Base-by-base conservation (phyloP, 2,113 vertebrate species). In the Actenoides hombroni region DNA sequence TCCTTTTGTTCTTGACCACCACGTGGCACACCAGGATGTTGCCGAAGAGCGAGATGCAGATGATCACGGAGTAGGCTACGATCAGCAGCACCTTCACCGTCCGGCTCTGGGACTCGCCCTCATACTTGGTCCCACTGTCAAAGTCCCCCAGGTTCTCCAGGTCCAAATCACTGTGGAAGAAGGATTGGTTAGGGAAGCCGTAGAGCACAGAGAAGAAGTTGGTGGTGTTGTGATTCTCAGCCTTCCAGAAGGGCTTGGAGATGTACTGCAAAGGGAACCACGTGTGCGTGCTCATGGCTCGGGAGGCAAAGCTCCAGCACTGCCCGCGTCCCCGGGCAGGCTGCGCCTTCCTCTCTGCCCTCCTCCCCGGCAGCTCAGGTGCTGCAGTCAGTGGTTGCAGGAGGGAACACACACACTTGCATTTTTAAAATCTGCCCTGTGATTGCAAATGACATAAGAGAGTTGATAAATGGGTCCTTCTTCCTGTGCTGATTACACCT, bases 1-100 rank as follows among this genome's bases (percentile, higher is more conserved):
- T 97, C 83, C 96, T 97, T 54, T 97, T 98, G 95, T 97, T 98
- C 95, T 98, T 98, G 83, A 98, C 85, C 82, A 99, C 97, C 93
- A 98, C 98, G 7, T 98, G 98, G 92, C 98, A 98, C 64, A 98
- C 98, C 71, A 98, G 86, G 64, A 85, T 68, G 71, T 98, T 99
- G 26, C 98, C 98, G 0, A 98, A 97, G 54, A 98, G 97, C 0
- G 98, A 98, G 97, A 98, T 98, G 89, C 98, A 95, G 89, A 98
- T 98, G 87, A 98, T 98, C 56, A 98, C 86, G 0, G 98, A 98
- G 86, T 98, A 98, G 51, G 98, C 97, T 1, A 98, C 49, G 2
- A 98, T 96, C 85, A 99, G 94, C 93, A 98, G 94, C 0, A 94
- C 97, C 76, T 97, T 94, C 64, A 98, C 97, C 0, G 44, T 96